These are phyloP conservation scores for Muscicapa comitata DNA, from an alignment of 2,797 vertebrate genomes.

Conservation along the genomic window DNA sequence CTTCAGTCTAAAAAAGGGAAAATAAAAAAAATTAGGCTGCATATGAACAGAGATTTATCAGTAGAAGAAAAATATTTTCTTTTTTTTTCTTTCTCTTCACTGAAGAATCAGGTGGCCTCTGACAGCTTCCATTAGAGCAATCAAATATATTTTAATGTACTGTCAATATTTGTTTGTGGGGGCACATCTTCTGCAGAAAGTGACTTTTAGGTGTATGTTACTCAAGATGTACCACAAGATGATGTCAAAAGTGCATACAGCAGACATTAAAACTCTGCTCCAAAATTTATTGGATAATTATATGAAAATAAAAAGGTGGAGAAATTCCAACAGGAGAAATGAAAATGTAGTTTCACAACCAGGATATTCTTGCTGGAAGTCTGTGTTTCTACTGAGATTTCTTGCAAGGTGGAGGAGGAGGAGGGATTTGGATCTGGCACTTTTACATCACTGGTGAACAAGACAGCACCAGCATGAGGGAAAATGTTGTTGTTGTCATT, in stretches of 20 bases:
- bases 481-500: not conserved
- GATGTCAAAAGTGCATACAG: not conserved
- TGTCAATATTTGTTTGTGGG: not conserved
- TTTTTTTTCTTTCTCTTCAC: not conserved
- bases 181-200: not conserved
- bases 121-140: not conserved
- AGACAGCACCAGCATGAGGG: not conserved
- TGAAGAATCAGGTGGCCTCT: not conserved
- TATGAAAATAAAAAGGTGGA: not conserved
- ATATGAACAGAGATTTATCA: not conserved
- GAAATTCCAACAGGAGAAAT: not conserved
- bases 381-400: not conserved
- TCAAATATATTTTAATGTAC: not conserved
- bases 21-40: not conserved
- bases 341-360: not conserved
- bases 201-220: not conserved
- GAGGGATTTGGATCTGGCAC: not conserved
- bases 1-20: not conserved
- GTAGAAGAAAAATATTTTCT: not conserved
- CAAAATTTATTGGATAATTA: not conserved
- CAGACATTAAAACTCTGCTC: not conserved
- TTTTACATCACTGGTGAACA: rapidly evolving
- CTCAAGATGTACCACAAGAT: not conserved
- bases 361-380: not conserved
- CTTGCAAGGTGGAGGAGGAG: not conserved